A percentile compares a stretch with the other conserved stretches of the same genome.
These are phyloP conservation scores for Anthopleura xanthogrammica DNA, from an alignment of 92 coral and sea anemone genomes.

Conservation along the genomic window DNA sequence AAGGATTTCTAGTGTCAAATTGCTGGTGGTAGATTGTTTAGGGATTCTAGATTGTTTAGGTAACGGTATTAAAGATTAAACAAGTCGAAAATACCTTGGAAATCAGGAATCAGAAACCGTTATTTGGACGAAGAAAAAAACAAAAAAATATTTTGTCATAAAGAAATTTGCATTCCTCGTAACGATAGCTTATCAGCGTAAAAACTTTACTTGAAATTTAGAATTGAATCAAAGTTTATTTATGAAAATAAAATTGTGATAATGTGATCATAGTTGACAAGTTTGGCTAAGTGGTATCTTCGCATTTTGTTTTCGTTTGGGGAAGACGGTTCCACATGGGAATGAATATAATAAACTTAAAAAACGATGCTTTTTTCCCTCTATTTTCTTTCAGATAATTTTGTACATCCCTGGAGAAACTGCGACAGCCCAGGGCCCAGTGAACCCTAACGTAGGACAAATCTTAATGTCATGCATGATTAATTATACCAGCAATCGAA, in stretches of 20 bases:
- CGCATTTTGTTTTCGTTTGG: background rate
- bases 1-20: background rate
- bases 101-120: background rate
- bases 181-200: background rate
- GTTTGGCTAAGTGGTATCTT: background rate
- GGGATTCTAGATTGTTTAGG: conserved; percentile 67
- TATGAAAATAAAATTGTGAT: background rate
- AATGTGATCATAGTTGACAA: conserved; percentile 3
- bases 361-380: background rate
- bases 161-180: background rate
- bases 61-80: conserved; percentile 63
- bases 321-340: background rate
- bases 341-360: too few species aligned
- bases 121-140: background rate
- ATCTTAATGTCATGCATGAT: conserved; percentile 42
- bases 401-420: background rate
- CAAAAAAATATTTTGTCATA: background rate
- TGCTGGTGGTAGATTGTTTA: conserved; percentile 57
- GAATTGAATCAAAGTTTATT: conserved; percentile 18
- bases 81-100: conserved; percentile 7
- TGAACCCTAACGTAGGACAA: conserved; percentile 34
- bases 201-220: too few species aligned
- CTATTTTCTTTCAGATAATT: background rate
- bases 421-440: background rate
- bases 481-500: conserved; percentile 75